phyloP scores from a whole-genome alignment of 2,797 vertebrate genomes.

The Pangasius krempfi region DNA sequence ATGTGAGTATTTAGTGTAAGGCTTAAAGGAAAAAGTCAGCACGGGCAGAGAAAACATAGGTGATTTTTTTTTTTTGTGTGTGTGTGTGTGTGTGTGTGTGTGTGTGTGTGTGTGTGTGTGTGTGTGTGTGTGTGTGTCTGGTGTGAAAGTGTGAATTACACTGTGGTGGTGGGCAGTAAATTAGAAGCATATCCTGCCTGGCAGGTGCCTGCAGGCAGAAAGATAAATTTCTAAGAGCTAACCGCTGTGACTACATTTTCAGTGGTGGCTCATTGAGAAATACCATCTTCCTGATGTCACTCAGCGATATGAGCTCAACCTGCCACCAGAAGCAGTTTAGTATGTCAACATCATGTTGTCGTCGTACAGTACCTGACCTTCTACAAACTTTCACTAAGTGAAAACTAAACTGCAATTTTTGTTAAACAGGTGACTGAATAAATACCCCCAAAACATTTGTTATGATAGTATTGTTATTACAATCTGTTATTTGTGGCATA shows the following conservation, averaged over 20 bases:
- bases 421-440: not conserved
- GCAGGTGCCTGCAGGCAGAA: constrained; percentile 50
- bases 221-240: constrained; percentile 67
- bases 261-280: constrained; percentile 67
- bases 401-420: not conserved
- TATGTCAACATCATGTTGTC: not conserved
- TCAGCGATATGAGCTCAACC: constrained; percentile 33
- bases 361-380: not conserved
- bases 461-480: not conserved
- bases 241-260: constrained; percentile 64
- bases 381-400: not conserved
- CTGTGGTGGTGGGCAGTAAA: constrained; percentile 49
- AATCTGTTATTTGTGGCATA: not conserved
- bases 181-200: constrained; percentile 30
- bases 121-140: constrained; percentile 35
- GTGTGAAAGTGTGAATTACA: constrained; percentile 27
- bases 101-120: constrained; percentile 27
- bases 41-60: constrained; percentile 7
- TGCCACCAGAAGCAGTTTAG: constrained; percentile 33
- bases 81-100: constrained; percentile 40
- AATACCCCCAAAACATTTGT: not conserved
- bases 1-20: constrained; percentile 21
- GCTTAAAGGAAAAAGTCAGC: constrained; percentile 31
- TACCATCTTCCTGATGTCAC: constrained; percentile 73
- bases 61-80: constrained; percentile 30